Base-by-base conservation (phyloP, 2,888 invertebrate species). In the Leucoptera coffeella region DNA sequence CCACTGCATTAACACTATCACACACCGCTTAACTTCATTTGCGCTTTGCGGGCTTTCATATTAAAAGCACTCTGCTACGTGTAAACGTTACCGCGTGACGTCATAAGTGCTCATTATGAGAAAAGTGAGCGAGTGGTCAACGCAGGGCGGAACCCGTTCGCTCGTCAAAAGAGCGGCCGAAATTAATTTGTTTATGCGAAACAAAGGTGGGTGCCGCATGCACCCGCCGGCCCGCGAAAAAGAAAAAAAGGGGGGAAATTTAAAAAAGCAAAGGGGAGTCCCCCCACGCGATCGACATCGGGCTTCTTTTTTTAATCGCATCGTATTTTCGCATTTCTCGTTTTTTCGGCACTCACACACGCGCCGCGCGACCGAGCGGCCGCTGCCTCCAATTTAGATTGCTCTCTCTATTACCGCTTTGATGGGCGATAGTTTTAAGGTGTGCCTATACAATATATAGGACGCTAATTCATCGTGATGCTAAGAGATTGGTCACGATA, bases 151-250 rank as follows among this genome's bases (percentile, higher is more conserved):
- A 22, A 11, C 23, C 22, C 22, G 13, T 22, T 22, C 23, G 17
- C 23, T 23, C 27, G 59, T 61, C 62, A 60, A 59, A 64, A 64
- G 64, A 60, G 53, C 57, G 62, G 52, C 60, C 65, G 59, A 67
- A 67, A 69, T 69, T 69, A 69, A 69, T 69, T 67, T 69, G 67
- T 67, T 65, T 69, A 69, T 69, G 62, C 59, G 67, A 67, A 65
- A 67, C 67, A 69, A 69, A 65, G 67, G 67, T 67, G 61, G 65
- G 65, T 52, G 57, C 61, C 50, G 55, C 56, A 57, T 59, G 64
- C 49, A 52, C 56, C 61, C 45, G 61, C 65, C 55, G 51, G 64
- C 62, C 55, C 62, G 60, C 59, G 55, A 64, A 67, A 67, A 17
- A 17, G 17, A 7, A 61, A 58, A 64, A 55, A 64, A 55, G 36